Evolutionary conservation across 2,888 invertebrate species (phyloP), one percentile per base, ranked within the genome.

Genomic region (Merodon equestris): DNA sequence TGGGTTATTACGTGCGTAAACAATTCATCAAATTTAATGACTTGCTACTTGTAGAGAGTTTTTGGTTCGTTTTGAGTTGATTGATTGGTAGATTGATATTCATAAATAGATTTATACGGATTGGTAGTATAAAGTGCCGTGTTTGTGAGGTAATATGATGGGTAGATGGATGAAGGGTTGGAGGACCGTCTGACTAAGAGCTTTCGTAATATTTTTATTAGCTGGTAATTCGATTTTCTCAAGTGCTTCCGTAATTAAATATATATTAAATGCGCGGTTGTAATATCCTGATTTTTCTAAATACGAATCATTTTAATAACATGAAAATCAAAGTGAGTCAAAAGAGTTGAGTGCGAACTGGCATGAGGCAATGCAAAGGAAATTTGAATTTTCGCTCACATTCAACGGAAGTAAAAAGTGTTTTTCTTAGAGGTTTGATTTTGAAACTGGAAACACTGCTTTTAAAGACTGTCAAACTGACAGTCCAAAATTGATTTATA

Each of bases 21-120:
- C 79, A 74, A 79, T 79, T 74, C 60, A 79, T 79, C 79, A 79
- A 79, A 79, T 70, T 54, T 74, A 74, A 79, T 79, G 73, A 79
- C 74, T 79, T 74, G 79, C 79, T 79, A 74, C 79, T 79, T 73
- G 60, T 47, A 38, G 42, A 63, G 61, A 72, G 47, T 50, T 51
- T 42, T 54, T 53, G 12, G 14, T 47, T 42, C 42, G 50, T 50
- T 47, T 57, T 45, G 47, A 73, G 48, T 54, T 79, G 79, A 79
- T 79, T 79, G 74, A 74, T 70, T 64, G 79, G 58, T 60, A 45
- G 73, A 56, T 48, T 27, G 3, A 68, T 53, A 63, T 61, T 79
- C 74, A 68, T 68, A 60, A 68, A 56, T 60, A 58, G 54, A 68
- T 67, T 13, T 47, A 17, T 10, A 17, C 7, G 7, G 27, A 27